Conservation (phyloP, 1,140 invertebrate genomes). For the Watersipora subatra region DNA sequence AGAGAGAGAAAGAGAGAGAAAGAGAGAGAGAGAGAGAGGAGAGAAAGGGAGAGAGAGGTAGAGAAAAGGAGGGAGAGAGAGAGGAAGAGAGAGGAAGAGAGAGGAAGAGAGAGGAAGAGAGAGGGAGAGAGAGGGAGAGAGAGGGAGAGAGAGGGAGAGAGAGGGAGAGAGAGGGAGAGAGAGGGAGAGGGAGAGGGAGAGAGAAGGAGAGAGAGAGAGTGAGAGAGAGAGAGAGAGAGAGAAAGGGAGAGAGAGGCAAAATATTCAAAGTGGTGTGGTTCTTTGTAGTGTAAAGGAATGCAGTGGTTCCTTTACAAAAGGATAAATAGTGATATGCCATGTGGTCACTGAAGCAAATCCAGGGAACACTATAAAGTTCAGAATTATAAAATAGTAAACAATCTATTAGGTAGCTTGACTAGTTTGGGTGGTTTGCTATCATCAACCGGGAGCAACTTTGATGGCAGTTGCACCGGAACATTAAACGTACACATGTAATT, state of each 20-base stretch:
- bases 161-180: neutral
- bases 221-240: slow-evolving; percentile 1
- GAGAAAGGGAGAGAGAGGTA: neutral
- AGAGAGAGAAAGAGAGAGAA: neutral
- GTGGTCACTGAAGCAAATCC: no score
- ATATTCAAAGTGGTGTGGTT: no score
- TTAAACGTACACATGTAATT: no score
- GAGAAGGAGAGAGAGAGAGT: neutral
- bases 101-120: neutral
- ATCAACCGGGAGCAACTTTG: no score
- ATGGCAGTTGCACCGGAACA: no score
- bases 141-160: neutral
- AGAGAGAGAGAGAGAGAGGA: neutral
- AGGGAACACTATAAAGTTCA: no score
- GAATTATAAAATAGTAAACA: no score
- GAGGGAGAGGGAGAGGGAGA: neutral
- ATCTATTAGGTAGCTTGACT: no score
- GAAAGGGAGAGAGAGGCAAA: neutral
- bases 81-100: neutral
- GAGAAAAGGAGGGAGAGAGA: neutral
- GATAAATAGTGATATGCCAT: no score
- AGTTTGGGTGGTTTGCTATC: no score
- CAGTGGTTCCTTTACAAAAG: no score
- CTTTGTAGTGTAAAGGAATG: no score
- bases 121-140: neutral